A percentile compares a stretch with the other conserved stretches of the same genome.
These are phyloP conservation scores for Petrocephalus zakoni DNA, from an alignment of 2,113 vertebrate genomes.

Conservation along the genomic window DNA sequence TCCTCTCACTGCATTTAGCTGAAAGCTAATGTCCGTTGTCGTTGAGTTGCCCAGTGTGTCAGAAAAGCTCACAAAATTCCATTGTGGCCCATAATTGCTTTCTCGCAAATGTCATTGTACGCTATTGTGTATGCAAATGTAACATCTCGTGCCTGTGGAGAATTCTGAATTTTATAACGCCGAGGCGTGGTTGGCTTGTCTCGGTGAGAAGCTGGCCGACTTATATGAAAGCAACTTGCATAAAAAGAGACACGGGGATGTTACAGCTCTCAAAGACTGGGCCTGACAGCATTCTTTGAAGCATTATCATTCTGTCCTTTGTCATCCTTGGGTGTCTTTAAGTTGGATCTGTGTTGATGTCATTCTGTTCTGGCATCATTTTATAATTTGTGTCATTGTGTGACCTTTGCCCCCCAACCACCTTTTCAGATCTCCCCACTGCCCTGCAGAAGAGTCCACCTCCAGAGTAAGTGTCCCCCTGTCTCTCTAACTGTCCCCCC, in stretches of 20 bases:
- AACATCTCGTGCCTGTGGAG: not conserved
- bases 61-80: not conserved
- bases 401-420: constrained; percentile 33
- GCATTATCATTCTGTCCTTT: not conserved
- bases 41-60: not conserved
- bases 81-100: not conserved
- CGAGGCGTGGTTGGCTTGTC: not conserved
- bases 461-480: constrained; percentile 53
- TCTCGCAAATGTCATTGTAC: not conserved
- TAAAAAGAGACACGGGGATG: not conserved
- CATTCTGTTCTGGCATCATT: constrained; percentile 10
- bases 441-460: constrained; percentile 57
- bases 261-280: not conserved
- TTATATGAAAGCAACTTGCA: not conserved
- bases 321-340: constrained; percentile 6
- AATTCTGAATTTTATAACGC: not conserved
- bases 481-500: not conserved
- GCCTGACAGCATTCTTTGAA: not conserved
- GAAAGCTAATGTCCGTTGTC: not conserved
- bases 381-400: constrained; percentile 26
- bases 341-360: constrained; percentile 10
- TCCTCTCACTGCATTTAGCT: not conserved
- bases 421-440: constrained; percentile 54
- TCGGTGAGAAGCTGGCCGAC: not conserved
- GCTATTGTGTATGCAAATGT: not conserved